Evolutionary conservation across 2,888 invertebrate species (phyloP).

Genomic region (Apomyelois bistriatella): DNA sequence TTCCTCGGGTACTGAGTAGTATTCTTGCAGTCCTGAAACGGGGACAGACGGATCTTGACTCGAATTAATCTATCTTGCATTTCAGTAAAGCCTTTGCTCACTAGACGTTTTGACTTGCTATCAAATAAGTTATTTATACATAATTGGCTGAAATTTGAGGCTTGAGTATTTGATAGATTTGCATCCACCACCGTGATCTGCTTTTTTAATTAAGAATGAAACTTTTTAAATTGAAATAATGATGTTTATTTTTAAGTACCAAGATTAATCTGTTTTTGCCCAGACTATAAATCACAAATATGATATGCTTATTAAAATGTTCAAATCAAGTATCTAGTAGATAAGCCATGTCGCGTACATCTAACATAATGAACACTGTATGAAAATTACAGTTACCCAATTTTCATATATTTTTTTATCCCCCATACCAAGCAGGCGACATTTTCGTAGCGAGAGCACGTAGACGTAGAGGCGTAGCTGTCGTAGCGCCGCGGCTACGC

Average conservation of each 20-base stretch:
- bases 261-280: too few relatives aligned
- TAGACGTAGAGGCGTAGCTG: slow-evolving; percentile 4
- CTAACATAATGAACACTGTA: too few relatives aligned
- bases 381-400: not conserved
- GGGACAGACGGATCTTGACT: slow-evolving; percentile 62
- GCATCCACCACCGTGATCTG: too few relatives aligned
- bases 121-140: too few relatives aligned
- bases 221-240: slow-evolving; percentile 1
- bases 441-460: slow-evolving; percentile 9
- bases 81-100: not conserved
- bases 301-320: too few relatives aligned
- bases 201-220: not conserved
- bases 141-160: too few relatives aligned
- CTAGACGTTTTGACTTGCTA: not conserved
- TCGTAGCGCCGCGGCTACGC: slow-evolving; percentile 3
- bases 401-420: slow-evolving; percentile 6
- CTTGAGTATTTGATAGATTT: too few relatives aligned
- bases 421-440: not conserved
- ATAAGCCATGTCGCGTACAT: too few relatives aligned
- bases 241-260: too few relatives aligned
- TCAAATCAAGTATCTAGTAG: too few relatives aligned
- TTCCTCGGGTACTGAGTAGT: slow-evolving; percentile 62
- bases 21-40: slow-evolving; percentile 60
- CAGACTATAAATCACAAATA: too few relatives aligned
- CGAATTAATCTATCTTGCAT: slow-evolving; percentile 70